Evolutionary conservation across 2,797 vertebrate genomes (phyloP), one percentile per base, ranked within the genome.

Genomic region (Sebastes vulpes): DNA sequence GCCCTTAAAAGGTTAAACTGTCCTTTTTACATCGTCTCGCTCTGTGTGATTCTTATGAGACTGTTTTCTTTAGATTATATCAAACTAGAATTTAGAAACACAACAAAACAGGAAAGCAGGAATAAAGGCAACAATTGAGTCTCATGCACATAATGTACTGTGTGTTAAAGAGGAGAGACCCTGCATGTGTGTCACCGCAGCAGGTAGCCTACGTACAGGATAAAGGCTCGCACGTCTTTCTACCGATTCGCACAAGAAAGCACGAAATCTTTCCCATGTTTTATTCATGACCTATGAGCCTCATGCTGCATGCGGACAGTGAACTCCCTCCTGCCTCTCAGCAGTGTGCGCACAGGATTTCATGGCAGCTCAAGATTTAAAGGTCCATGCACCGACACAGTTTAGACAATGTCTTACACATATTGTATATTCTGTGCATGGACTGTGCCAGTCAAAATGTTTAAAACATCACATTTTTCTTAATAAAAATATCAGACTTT

Each of bases 201-300:
- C 67, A 81, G 76, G 54, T 46, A 46, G 38, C 38, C 38, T 70
- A 20, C 26, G 25, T 20, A 61, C 48, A 35, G 68, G 38, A 61
- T 69, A 75, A 83, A 77, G 54, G 56, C 25, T 9, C 28, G 26
- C 54, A 35, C 7, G 8, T 64, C 65, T 52, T 54, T 50, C 48
- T 42, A 26, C 16, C 21, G n/a, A 57, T 73, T 77, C 69, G 35
- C 68, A 68, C 77, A 70, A 84, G 46, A 64, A 79, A 77, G 78
- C 75, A 84, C 28, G 72, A 82, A 58, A 79, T 82, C 20, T 57
- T 69, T 66, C 1, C 54, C 23, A 92, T 92, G 81, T 90, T 87
- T 92, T 79, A 91, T 92, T 92, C 56, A 93, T 89, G 84, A 87
- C 31, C 65, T 8, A 64, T 9, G 53, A 70, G 68, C 79, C 76